A percentile compares a stretch with the other conserved stretches of the same genome.
Conservation (phyloP, 2,888 invertebrate genomes). For the Pharmacophagus antenor region DNA sequence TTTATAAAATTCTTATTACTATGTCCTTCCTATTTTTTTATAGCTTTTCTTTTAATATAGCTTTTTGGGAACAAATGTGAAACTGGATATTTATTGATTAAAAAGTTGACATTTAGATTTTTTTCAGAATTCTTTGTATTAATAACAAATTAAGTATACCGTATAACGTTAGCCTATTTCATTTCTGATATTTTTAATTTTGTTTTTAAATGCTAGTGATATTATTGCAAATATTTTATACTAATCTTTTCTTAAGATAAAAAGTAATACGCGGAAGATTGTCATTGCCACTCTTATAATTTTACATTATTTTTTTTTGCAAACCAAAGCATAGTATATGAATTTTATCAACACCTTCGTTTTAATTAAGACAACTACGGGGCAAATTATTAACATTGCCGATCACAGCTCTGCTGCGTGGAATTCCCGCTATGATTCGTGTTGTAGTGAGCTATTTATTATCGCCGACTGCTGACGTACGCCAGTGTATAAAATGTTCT, state of each 20-base stretch:
- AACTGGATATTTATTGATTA: background rate
- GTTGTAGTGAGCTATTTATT: conserved; percentile 77
- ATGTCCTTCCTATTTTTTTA: too few relatives aligned
- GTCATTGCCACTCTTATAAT: background rate
- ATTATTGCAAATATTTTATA: background rate
- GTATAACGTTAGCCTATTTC: too few relatives aligned
- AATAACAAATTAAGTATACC: too few relatives aligned
- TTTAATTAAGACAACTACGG: conserved; percentile 54
- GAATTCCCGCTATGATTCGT: conserved; percentile 77
- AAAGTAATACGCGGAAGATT: background rate
- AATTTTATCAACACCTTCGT: conserved; percentile 37
- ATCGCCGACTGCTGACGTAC: conserved; percentile 72
- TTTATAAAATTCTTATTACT: conserved; percentile 8
- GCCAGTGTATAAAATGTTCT: conserved; percentile 43
- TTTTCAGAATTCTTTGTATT: too few relatives aligned
- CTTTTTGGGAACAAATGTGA: background rate
- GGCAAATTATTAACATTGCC: conserved; percentile 67
- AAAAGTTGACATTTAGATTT: too few relatives aligned
- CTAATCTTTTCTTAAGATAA: background rate
- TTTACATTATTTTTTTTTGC: background rate
- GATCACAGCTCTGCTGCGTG: conserved; percentile 77
- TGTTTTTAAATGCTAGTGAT: background rate
- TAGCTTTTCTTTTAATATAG: too few relatives aligned
- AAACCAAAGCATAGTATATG: background rate
- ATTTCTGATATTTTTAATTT: background rate